phyloP scores from a whole-genome alignment of 2,113 vertebrate genomes.

The Rhegmatorhina hoffmannsi region DNA sequence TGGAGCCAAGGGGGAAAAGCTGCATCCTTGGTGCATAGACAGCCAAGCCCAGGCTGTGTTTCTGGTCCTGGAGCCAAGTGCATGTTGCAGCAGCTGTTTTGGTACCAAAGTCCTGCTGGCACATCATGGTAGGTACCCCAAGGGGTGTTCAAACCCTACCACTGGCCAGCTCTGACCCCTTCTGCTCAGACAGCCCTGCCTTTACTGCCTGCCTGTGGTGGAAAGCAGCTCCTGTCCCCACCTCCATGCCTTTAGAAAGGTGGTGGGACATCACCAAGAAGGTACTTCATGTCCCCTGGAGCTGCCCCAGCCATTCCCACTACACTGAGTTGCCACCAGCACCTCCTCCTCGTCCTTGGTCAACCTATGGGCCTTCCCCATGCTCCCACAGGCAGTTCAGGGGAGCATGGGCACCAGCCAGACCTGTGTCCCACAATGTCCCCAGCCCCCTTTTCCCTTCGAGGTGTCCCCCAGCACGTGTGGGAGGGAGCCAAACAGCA shows the following conservation, averaged over 20 bases:
- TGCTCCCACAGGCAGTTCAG: background rate
- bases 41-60: accelerated
- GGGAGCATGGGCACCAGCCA: background rate
- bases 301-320: background rate
- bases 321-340: background rate
- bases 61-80: accelerated
- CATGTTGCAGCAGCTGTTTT: accelerated
- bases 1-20: background rate
- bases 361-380: background rate
- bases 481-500: background rate
- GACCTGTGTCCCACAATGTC: background rate
- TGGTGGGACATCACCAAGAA: background rate
- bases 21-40: accelerated
- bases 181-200: background rate
- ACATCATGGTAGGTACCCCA: background rate
- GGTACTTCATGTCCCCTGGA: accelerated
- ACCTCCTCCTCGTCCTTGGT: accelerated
- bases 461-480: accelerated
- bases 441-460: background rate
- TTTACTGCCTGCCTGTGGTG: accelerated
- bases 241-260: background rate
- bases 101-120: background rate
- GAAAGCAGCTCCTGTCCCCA: background rate
- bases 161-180: accelerated
- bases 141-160: accelerated